Conservation (phyloP, 2,888 invertebrate species). For the Acronicta aceris region DNA sequence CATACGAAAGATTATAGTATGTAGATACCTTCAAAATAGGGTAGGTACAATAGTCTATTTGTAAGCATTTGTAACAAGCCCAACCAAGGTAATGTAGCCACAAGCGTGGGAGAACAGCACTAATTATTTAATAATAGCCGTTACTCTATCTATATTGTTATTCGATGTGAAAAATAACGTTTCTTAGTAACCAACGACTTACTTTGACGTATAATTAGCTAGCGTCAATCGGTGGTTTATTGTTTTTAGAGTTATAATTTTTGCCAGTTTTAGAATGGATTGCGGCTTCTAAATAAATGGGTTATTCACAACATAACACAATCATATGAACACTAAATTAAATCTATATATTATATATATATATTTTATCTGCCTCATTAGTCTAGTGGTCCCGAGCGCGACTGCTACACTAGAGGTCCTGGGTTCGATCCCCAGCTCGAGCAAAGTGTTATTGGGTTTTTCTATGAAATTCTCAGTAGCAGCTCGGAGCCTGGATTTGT, state of each 20-base stretch:
- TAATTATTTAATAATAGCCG: conserved; percentile 60
- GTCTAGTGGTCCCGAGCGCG: no score
- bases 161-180: conserved; percentile 56
- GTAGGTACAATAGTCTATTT: conserved; percentile 11
- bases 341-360: conserved; percentile 13
- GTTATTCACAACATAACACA: conserved; percentile 1
- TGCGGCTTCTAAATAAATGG: conserved; percentile 15
- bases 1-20: conserved; percentile 7
- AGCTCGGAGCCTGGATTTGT: no score
- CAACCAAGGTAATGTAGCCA: conserved; percentile 30
- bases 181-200: conserved; percentile 12
- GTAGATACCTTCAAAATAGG: conserved; percentile 13
- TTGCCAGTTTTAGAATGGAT: conserved; percentile 8
- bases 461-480: no score
- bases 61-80: conserved; percentile 34
- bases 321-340: conserved; percentile 6
- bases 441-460: no score
- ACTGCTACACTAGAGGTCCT: no score
- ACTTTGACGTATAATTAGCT: conserved; percentile 31
- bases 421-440: no score
- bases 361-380: no score
- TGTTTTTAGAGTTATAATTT: conserved; percentile 9
- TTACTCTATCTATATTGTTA: conserved; percentile 59
- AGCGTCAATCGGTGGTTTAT: conserved; percentile 20
- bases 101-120: conserved; percentile 59